Percentiles rank a stretch among this genome's conserved stretches.
phyloP scores from a whole-genome alignment of 2,888 invertebrate genomes.

The Entomobrya multifasciata region DNA sequence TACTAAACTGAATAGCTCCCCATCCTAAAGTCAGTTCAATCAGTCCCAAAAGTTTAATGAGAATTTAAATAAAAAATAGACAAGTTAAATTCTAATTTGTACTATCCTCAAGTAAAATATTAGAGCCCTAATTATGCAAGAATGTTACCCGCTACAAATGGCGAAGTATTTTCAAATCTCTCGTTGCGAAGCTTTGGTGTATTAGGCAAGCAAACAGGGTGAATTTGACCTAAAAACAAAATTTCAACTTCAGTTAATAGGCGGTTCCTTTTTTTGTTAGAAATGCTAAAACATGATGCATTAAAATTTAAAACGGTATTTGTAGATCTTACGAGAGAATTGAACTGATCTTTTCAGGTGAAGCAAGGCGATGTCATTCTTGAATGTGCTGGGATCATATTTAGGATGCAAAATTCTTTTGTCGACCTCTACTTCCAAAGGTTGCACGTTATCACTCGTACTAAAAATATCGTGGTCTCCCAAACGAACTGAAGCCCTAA shows the following conservation, averaged over 20 bases:
- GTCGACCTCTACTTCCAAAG: conserved; percentile 85
- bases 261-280: too few species aligned
- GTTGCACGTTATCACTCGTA: conserved; percentile 85
- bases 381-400: conserved; percentile 85
- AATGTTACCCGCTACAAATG: conserved; percentile 87
- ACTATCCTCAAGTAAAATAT: too few species aligned
- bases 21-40: conserved; percentile 87
- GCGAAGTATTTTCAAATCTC: conserved; percentile 84
- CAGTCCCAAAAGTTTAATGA: too few species aligned
- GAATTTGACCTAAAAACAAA: conserved; percentile 85
- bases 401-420: conserved; percentile 86
- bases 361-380: conserved; percentile 91
- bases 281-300: not conserved
- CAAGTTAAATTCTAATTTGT: not conserved
- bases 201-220: conserved; percentile 89
- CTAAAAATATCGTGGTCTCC: conserved; percentile 89
- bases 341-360: conserved; percentile 84
- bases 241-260: conserved; percentile 11
- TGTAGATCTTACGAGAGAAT: conserved; percentile 83
- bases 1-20: conserved; percentile 88
- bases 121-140: too few species aligned
- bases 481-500: conserved; percentile 86
- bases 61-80: not conserved
- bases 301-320: not conserved
- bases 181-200: conserved; percentile 83